Conservation (phyloP, 2,113 vertebrate species). For the Bos indicus region DNA sequence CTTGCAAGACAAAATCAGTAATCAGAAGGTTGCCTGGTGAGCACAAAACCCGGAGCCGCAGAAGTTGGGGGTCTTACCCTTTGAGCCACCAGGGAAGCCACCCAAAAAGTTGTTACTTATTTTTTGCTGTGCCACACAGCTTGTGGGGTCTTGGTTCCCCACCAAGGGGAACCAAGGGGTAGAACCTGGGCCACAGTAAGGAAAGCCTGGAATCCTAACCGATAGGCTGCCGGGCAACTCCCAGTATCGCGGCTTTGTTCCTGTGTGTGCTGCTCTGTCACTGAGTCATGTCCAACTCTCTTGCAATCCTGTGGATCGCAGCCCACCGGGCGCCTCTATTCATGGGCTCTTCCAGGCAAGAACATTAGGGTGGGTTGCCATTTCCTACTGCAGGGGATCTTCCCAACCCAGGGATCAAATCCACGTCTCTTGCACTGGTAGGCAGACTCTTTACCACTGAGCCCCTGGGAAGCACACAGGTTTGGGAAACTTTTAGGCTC, state of each 20-base stretch:
- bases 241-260: accelerated
- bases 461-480: neutral
- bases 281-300: neutral
- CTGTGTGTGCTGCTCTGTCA: accelerated
- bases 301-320: neutral
- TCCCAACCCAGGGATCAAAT: neutral
- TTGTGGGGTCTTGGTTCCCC: neutral
- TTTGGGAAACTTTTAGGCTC: neutral
- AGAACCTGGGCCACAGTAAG: neutral
- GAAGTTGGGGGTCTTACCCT: neutral
- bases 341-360: neutral
- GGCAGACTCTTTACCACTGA: neutral
- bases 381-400: neutral
- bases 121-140: neutral
- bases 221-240: accelerated
- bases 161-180: neutral
- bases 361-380: neutral
- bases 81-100: neutral
- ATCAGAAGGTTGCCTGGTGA: neutral
- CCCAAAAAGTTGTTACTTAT: neutral
- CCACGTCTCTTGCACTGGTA: neutral
- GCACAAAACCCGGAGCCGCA: neutral
- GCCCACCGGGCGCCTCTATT: neutral
- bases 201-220: neutral
- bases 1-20: neutral